A percentile compares a stretch with the other conserved stretches of the same genome.
These are phyloP conservation scores for Baryphthengus martii DNA, from an alignment of 2,113 vertebrate species.

Conservation along the genomic window DNA sequence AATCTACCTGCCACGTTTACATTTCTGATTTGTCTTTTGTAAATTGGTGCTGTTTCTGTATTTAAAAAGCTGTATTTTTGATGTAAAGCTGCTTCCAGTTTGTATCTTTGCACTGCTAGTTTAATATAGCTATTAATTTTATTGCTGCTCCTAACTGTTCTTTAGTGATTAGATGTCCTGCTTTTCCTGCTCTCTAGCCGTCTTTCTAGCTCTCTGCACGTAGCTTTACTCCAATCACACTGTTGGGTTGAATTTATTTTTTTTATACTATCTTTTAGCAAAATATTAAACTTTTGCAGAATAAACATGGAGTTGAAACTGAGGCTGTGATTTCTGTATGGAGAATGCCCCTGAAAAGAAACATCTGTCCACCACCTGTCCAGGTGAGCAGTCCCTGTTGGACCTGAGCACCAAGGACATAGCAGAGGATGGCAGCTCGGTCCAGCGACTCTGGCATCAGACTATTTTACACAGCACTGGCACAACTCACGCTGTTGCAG, in stretches of 20 bases:
- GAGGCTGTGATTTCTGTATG: not conserved
- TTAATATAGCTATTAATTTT: slow-evolving; percentile 72
- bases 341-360: not conserved
- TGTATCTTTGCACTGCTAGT: slow-evolving; percentile 81
- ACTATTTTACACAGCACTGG: accelerated
- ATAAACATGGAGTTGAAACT: slow-evolving; percentile 45
- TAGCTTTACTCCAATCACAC: slow-evolving; percentile 58
- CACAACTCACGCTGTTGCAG: not conserved
- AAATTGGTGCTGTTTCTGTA: slow-evolving; percentile 79
- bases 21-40: slow-evolving; percentile 75
- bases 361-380: accelerated
- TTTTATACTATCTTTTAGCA: slow-evolving; percentile 61
- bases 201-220: slow-evolving; percentile 40
- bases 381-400: not conserved
- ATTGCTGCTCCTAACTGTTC: slow-evolving; percentile 63
- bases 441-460: accelerated
- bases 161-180: slow-evolving; percentile 16
- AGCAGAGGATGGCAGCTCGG: accelerated
- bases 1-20: slow-evolving; percentile 81
- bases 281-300: slow-evolving; percentile 64
- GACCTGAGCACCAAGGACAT: not conserved
- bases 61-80: slow-evolving; percentile 73
- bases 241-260: not conserved
- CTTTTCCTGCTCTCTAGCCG: slow-evolving; percentile 38
- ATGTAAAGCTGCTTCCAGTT: slow-evolving; percentile 78